Conservation (phyloP, 2,797 vertebrate genomes). For the Urocyon cinereoargenteus region DNA sequence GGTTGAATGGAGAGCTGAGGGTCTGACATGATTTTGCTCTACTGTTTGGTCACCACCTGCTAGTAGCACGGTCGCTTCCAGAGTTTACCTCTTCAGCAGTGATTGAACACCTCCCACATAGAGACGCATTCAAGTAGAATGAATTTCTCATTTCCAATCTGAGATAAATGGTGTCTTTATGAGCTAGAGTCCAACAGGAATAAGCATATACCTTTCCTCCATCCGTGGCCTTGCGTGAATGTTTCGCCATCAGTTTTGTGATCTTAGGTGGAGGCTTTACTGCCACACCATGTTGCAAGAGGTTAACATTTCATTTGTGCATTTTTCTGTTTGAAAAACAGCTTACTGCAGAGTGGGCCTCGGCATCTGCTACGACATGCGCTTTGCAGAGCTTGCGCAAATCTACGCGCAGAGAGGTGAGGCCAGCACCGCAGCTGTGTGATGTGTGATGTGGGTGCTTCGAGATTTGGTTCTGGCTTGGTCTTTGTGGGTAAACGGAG, state of each 20-base stretch:
- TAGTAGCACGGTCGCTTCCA: background rate
- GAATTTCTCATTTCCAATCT: conserved; percentile 25
- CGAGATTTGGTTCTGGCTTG: background rate
- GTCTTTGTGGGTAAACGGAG: background rate
- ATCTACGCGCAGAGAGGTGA: conserved; percentile 95
- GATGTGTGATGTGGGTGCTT: background rate
- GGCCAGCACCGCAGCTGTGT: background rate
- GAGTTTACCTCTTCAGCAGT: background rate
- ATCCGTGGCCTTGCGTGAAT: background rate
- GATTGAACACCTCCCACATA: background rate
- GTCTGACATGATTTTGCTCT: background rate
- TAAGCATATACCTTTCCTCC: background rate
- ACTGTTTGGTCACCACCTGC: background rate
- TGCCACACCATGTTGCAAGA: background rate
- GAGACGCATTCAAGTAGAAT: background rate
- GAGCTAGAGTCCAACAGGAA: background rate
- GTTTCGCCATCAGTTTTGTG: background rate
- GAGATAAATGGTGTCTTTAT: background rate
- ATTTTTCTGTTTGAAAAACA: conserved; percentile 87
- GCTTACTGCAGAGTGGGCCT: conserved; percentile 98
- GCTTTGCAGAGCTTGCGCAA: conserved; percentile 98
- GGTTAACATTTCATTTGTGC: conserved; percentile 25
- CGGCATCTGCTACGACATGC: conserved; percentile 99
- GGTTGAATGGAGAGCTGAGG: background rate
- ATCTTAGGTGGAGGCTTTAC: background rate